A percentile compares a stretch with the other conserved stretches of the same genome.
Conservation (phyloP, 2,113 vertebrate genomes). For the Cinclus mexicanus region DNA sequence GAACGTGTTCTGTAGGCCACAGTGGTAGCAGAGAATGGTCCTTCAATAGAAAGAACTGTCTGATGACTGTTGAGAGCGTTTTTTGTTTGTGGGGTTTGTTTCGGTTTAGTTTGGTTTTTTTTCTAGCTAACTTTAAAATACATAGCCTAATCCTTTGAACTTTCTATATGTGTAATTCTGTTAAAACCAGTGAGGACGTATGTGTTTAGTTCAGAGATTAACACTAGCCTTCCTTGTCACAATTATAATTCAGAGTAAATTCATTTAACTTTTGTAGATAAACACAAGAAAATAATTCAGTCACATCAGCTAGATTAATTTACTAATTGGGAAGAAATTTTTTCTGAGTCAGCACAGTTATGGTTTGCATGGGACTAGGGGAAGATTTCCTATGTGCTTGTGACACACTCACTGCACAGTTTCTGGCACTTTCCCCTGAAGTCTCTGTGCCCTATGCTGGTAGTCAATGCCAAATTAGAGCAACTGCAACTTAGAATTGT, state of each 20-base stretch:
- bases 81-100: background rate
- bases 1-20: background rate
- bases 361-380: background rate
- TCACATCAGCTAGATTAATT: background rate
- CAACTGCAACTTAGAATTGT: background rate
- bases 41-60: background rate
- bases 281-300: background rate
- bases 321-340: background rate
- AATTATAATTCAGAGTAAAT: background rate
- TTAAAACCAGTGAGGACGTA: background rate
- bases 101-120: background rate
- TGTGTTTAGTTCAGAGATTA: background rate
- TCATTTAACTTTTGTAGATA: background rate
- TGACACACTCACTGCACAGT: background rate
- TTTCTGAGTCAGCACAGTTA: background rate
- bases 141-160: background rate
- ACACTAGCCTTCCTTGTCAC: background rate
- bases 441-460: background rate
- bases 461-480: background rate
- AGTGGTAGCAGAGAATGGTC: background rate
- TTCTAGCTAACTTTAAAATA: background rate
- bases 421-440: constrained; percentile 10
- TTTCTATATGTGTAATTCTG: background rate
- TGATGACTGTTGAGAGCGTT: background rate
- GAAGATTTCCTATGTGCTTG: background rate